Evolutionary conservation across 1,140 invertebrate genomes (phyloP).

Genomic region (Brachionus sp.): DNA sequence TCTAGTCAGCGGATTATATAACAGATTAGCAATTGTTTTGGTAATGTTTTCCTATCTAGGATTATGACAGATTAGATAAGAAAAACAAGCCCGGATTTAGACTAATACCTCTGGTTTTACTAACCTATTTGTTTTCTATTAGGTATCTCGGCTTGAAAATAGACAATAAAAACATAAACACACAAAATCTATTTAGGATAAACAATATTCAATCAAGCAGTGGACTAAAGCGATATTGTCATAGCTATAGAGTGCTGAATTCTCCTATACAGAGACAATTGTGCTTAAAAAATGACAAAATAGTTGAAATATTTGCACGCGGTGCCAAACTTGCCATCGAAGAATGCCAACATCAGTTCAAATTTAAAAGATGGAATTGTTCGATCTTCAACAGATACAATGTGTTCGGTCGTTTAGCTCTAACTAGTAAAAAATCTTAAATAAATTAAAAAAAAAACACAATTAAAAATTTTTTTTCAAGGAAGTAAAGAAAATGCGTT

Average conservation of each 20-base stretch:
- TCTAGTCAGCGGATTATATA: background rate
- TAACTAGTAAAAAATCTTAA: background rate
- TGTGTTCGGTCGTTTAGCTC: background rate
- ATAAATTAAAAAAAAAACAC: background rate
- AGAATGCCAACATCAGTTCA: slow-evolving; percentile 45
- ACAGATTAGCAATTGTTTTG: slow-evolving; percentile 37
- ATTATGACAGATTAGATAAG: slow-evolving; percentile 11
- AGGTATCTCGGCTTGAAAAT: slow-evolving; percentile 39
- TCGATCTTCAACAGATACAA: slow-evolving; percentile 21
- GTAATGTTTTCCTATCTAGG: background rate
- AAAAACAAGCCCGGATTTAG: background rate
- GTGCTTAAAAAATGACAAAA: slow-evolving; percentile 24
- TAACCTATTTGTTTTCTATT: background rate
- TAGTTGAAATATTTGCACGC: background rate
- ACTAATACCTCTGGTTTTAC: background rate
- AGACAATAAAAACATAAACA: background rate
- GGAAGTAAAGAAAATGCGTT: slow-evolving; percentile 69
- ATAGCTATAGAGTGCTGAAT: background rate
- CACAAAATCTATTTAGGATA: background rate
- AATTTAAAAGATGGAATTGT: slow-evolving; percentile 45
- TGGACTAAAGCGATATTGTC: background rate
- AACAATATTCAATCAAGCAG: background rate
- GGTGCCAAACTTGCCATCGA: slow-evolving; percentile 14
- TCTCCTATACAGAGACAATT: slow-evolving; percentile 21
- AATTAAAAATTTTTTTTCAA: slow-evolving; percentile 52